Base-by-base conservation (phyloP, 1,140 invertebrate genomes). In the Cylas formicarius region DNA sequence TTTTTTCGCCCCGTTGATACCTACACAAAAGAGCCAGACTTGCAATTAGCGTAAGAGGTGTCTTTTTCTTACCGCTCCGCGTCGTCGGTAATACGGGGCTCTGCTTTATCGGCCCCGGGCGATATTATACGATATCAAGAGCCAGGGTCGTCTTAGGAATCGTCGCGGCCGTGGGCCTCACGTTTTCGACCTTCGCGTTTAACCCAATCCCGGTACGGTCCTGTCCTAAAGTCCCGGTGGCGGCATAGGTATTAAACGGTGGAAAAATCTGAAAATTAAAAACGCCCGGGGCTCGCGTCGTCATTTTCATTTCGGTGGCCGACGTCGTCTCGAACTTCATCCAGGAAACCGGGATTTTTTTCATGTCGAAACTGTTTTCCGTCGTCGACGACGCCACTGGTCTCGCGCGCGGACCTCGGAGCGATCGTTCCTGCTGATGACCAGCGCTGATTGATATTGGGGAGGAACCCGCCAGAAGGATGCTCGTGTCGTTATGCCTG, bases 271-370 rank as follows among this genome's bases (percentile, higher is more conserved):
- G 60, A 62, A 62, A 62, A 62, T 62, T 62, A 62, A 62, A 62
- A 62, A 62, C 55, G 58, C 60, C 60, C 37, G 45, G 23, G 51
- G 60, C 60, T 57, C 56, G 54, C 58, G 58, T n/a, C n/a, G n/a
- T 60, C 58, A 60, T 60, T 58, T 58, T 56, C 58, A 60, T 60
- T 60, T 58, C 48, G 44, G 50, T 52, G n/a, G n/a, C n/a, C n/a
- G n/a, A n/a, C n/a, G n/a, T n/a, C n/a, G n/a, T n/a, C n/a, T n/a
- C n/a, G n/a, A n/a, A n/a, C n/a, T n/a, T n/a, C n/a, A n/a, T n/a
- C n/a, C n/a, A n/a, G n/a, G n/a, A n/a, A n/a, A n/a, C n/a, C n/a
- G n/a, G n/a, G n/a, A n/a, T n/a, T n/a, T n/a, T n/a, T n/a, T n/a
- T n/a, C n/a, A n/a, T n/a, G n/a, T n/a, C n/a, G n/a, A n/a, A n/a